Conservation (phyloP, 2,888 invertebrate genomes). For the Drosophila mimetica region DNA sequence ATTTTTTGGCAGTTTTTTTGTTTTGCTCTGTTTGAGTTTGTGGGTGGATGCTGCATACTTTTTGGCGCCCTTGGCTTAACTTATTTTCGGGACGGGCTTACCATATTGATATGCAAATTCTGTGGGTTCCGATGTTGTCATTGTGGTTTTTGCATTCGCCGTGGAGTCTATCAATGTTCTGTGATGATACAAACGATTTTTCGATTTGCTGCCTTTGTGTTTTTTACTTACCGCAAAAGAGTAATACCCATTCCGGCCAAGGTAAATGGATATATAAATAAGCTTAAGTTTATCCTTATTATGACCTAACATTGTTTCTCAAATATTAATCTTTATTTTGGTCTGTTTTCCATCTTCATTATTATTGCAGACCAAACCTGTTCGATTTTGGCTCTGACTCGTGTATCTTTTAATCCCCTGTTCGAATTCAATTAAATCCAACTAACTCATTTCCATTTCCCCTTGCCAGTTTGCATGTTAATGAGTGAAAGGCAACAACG, state of each 20-base stretch:
- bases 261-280: background rate
- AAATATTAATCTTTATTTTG: background rate
- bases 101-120: slow-evolving; percentile 69
- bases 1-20: slow-evolving; percentile 19
- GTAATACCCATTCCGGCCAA: background rate
- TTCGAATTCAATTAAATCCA: slow-evolving; percentile 14
- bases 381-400: background rate
- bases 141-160: slow-evolving; percentile 27
- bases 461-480: slow-evolving; percentile 23
- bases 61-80: slow-evolving; percentile 54
- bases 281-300: too few relatives aligned
- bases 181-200: slow-evolving; percentile 1
- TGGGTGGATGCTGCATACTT: slow-evolving; percentile 38
- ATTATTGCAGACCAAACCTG: background rate
- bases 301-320: background rate
- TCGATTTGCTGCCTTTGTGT: background rate
- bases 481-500: slow-evolving; percentile 33
- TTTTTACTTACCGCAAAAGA: background rate
- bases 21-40: background rate
- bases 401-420: slow-evolving; percentile 13
- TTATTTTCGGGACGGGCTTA: slow-evolving; percentile 31
- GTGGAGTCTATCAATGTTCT: slow-evolving; percentile 1
- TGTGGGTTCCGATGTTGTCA: slow-evolving; percentile 49
- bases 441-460: slow-evolving; percentile 19
- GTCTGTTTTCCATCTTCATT: background rate